Evolutionary conservation across 2,113 vertebrate genomes (phyloP).

Genomic region (Gallinago paraguaiae): DNA sequence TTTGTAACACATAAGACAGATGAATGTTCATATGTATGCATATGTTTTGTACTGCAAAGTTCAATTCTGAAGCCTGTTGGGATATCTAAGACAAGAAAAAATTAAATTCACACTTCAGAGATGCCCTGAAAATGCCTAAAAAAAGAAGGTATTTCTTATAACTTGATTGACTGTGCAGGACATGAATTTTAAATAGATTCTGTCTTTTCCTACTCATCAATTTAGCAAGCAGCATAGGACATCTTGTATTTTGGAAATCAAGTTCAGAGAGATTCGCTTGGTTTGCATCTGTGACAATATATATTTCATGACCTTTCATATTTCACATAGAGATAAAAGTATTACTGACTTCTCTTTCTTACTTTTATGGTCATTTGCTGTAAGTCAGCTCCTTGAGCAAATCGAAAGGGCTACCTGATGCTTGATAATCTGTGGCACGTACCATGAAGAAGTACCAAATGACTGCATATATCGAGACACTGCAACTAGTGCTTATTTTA

Average conservation of each 20-base stretch:
- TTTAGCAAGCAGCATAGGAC: background rate
- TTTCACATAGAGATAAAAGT: background rate
- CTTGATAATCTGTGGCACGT: background rate
- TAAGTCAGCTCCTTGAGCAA: background rate
- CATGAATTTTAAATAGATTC: background rate
- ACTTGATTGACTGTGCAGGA: background rate
- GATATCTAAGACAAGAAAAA: background rate
- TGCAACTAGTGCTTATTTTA: slow-evolving; percentile 2
- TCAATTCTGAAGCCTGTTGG: background rate
- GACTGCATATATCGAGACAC: background rate
- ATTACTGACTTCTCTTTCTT: background rate
- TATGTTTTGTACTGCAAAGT: background rate
- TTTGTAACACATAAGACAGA: background rate
- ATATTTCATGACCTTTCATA: background rate
- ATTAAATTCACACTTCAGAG: background rate
- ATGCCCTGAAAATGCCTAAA: background rate
- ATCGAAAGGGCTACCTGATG: background rate
- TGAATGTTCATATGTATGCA: background rate
- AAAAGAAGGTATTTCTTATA: background rate
- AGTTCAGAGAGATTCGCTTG: background rate
- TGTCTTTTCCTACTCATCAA: background rate
- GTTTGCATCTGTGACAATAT: background rate
- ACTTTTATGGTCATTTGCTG: background rate
- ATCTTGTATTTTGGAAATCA: background rate
- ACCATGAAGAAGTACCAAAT: background rate